Evolutionary conservation across 2,113 vertebrate species (phyloP).

Genomic region (Aix galericulata): DNA sequence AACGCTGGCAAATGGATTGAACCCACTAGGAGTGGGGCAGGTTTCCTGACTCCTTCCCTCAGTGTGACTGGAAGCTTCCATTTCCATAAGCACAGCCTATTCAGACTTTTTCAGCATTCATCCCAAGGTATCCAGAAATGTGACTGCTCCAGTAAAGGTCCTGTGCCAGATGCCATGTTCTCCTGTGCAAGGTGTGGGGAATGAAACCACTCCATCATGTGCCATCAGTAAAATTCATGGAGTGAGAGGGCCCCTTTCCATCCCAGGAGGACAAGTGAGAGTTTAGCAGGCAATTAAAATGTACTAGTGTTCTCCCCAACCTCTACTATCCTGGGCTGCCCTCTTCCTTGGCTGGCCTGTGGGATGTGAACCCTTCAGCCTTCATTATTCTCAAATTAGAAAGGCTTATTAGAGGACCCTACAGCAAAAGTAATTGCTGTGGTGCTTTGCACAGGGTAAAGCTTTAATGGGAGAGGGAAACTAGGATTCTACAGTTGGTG

Average conservation of each 20-base stretch:
- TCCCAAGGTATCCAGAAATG: not conserved
- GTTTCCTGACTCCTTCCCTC: not conserved
- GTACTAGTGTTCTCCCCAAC: not conserved
- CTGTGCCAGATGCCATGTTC: not conserved
- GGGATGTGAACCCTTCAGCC: conserved; percentile 2
- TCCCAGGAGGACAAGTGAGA: not conserved
- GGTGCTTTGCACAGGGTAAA: not conserved
- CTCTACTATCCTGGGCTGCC: not conserved
- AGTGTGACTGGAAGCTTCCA: not conserved
- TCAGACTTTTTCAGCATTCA: not conserved
- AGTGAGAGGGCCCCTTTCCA: not conserved
- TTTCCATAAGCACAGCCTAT: accelerated
- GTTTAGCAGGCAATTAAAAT: conserved; percentile 25
- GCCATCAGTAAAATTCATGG: not conserved
- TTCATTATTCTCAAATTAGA: conserved; percentile 34
- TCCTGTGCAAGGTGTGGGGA: not conserved
- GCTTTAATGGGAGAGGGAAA: not conserved
- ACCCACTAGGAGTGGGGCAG: accelerated
- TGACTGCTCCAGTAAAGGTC: not conserved
- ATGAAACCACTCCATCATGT: not conserved
- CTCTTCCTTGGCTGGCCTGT: not conserved
- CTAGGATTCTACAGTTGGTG: not conserved
- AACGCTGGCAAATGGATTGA: not conserved
- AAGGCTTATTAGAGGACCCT: not conserved
- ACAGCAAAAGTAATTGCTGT: not conserved